Conservation (phyloP, 2,888 invertebrate genomes). For the Caenorhabditis macrosperma region DNA sequence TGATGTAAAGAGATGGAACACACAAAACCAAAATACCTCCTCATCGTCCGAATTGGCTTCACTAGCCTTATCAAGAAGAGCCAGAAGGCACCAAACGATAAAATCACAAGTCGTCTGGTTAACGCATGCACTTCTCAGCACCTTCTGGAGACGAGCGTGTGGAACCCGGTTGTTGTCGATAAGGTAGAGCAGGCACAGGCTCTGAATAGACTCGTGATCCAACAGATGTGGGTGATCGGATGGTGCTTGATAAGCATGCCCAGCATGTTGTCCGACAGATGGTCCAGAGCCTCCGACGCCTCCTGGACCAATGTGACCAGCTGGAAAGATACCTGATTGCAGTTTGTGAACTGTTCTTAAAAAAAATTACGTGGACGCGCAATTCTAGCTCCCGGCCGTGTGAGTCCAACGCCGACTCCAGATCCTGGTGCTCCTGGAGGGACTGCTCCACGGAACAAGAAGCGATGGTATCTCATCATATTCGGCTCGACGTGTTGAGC, state of each 20-base stretch:
- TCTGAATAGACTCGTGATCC: constrained; percentile 89
- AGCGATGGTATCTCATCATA: constrained; percentile 49
- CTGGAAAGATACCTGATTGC: constrained; percentile 10
- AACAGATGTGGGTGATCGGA: constrained; percentile 82
- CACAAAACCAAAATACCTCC: too few relatives aligned
- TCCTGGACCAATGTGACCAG: not conserved
- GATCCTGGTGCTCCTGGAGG: constrained; percentile 1
- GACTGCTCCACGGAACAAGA: constrained; percentile 53
- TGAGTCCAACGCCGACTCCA: constrained; percentile 1
- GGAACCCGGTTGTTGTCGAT: constrained; percentile 89
- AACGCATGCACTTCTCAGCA: constrained; percentile 86
- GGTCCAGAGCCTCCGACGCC: constrained; percentile 5
- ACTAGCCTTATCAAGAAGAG: constrained; percentile 73
- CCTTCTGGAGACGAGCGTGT: constrained; percentile 83
- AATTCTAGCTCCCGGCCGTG: constrained; percentile 15
- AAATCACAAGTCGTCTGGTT: constrained; percentile 89
- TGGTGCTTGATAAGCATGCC: constrained; percentile 58
- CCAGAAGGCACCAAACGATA: constrained; percentile 84
- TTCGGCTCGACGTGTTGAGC: constrained; percentile 43
- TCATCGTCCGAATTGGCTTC: constrained; percentile 64
- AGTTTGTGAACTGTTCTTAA: not conserved
- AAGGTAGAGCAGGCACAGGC: constrained; percentile 88
- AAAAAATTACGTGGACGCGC: not conserved
- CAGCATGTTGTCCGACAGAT: constrained; percentile 59
- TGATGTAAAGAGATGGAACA: too few relatives aligned